These are phyloP conservation scores for Lochmaea capreae DNA, from an alignment of 2,888 invertebrate genomes.

Conservation along the genomic window DNA sequence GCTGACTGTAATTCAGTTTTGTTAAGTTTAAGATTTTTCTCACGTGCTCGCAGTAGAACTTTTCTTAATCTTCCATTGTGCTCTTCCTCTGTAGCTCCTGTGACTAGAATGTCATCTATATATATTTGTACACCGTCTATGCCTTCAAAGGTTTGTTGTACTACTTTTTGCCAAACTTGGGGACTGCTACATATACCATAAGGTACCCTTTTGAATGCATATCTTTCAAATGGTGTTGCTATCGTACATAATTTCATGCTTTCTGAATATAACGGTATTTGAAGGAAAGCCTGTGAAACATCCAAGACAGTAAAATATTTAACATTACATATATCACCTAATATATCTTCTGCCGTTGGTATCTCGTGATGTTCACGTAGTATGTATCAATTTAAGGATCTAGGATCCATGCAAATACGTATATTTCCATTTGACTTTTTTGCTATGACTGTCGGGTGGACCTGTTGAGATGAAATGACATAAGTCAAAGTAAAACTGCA, in stretches of 20 bases:
- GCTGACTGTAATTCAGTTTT: not conserved
- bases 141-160: not conserved
- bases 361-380: not conserved
- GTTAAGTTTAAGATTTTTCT: not conserved
- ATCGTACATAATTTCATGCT: conserved; percentile 1
- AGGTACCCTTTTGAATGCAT: not conserved
- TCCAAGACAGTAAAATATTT: conserved; percentile 6
- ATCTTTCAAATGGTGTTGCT: conserved; percentile 6
- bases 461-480: no score
- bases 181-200: conserved; percentile 1
- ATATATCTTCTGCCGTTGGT: conserved; percentile 6
- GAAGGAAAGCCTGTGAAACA: not conserved
- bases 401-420: conserved; percentile 2
- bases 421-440: not conserved
- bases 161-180: not conserved
- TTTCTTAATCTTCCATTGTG: not conserved
- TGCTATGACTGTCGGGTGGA: not conserved
- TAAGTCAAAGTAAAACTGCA: no score
- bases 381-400: conserved; percentile 8
- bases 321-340: not conserved
- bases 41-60: not conserved
- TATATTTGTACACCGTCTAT: not conserved
- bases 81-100: not conserved
- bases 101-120: conserved; percentile 8
- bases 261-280: not conserved